These are phyloP conservation scores for Musca vetustissima DNA, from an alignment of 1,140 invertebrate genomes.

Conservation along the genomic window DNA sequence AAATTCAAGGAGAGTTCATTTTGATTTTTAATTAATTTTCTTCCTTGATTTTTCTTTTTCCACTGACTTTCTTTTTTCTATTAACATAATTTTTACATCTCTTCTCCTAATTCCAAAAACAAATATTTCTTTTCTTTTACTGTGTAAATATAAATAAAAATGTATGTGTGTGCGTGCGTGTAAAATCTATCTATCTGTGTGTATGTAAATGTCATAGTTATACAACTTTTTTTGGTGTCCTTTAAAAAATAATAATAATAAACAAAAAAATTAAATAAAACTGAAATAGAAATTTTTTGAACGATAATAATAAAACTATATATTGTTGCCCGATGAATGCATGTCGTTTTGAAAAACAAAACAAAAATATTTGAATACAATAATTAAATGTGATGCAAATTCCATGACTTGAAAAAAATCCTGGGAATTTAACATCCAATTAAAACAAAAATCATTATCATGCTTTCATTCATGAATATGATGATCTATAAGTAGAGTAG, in stretches of 20 bases:
- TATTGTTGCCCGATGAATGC: slow-evolving; percentile 29
- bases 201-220: slow-evolving; percentile 21
- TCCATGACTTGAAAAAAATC: too few species aligned
- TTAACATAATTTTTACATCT: background rate
- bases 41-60: too few species aligned
- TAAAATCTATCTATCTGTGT: slow-evolving; percentile 18
- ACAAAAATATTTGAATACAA: too few species aligned
- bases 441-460: too few species aligned
- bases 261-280: too few species aligned
- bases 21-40: too few species aligned
- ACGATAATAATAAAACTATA: slow-evolving; percentile 12
- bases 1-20: too few species aligned
- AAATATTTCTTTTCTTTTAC: background rate
- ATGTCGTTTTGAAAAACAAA: slow-evolving; percentile 9
- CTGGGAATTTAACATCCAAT: too few species aligned
- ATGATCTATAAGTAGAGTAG: too few species aligned
- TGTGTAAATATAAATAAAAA: background rate
- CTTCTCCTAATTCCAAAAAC: background rate
- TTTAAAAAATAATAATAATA: too few species aligned
- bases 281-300: background rate
- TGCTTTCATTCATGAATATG: too few species aligned
- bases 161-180: slow-evolving; percentile 4
- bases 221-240: slow-evolving; percentile 14
- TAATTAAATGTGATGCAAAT: too few species aligned
- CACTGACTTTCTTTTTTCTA: background rate